phyloP scores from a whole-genome alignment of 2,113 vertebrate genomes.

The Cyprinodon variegatus region DNA sequence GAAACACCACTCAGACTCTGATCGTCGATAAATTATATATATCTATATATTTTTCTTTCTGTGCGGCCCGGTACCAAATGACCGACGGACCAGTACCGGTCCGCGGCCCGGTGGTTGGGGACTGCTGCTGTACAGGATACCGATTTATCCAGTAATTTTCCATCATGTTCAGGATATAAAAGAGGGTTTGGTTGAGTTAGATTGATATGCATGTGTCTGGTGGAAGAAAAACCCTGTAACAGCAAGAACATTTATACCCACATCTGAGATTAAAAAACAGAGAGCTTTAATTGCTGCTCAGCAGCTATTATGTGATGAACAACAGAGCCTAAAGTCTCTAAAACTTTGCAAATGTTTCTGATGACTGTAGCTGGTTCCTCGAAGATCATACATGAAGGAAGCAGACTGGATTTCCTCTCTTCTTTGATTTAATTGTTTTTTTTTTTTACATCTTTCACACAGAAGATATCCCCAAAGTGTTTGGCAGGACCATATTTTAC shows the following conservation, averaged over 20 bases:
- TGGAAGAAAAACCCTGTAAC: not conserved
- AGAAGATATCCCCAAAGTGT: not conserved
- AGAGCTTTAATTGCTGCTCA: not conserved
- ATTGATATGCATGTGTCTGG: not conserved
- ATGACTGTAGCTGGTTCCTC: not conserved
- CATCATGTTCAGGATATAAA: not conserved
- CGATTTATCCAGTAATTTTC: not conserved
- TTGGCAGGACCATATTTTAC: constrained; percentile 18
- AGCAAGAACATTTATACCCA: not conserved
- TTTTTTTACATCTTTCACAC: not conserved
- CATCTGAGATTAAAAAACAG: not conserved
- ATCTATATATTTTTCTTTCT: too few species aligned
- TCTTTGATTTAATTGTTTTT: not conserved
- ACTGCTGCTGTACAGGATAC: not conserved
- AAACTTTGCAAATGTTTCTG: not conserved
- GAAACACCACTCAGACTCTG: too few species aligned
- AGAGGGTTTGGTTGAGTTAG: too few species aligned
- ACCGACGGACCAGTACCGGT: too few species aligned
- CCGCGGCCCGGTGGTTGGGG: too few species aligned
- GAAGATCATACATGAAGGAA: not conserved
- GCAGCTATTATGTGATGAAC: not conserved
- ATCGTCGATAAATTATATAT: too few species aligned
- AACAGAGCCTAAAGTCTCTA: too few species aligned
- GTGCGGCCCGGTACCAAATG: too few species aligned
- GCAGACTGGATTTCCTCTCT: not conserved